These are phyloP conservation scores for Stylophora pistillata DNA, from an alignment of 64 coral and sea anemone genomes.

Conservation along the genomic window DNA sequence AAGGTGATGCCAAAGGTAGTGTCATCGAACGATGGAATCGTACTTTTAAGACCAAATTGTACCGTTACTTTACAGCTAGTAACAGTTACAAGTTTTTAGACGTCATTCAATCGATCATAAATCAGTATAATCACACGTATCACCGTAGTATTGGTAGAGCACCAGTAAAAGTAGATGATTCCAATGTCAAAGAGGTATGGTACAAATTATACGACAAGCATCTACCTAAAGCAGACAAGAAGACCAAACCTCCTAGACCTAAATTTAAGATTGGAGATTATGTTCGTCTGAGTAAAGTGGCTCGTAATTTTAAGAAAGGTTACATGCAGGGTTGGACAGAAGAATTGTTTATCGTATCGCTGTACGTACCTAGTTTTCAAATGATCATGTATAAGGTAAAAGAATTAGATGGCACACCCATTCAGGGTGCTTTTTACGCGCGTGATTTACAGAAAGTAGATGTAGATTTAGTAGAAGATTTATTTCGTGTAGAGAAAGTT, in stretches of 20 bases:
- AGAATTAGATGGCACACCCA: constrained; percentile 35
- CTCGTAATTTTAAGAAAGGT: constrained; percentile 49
- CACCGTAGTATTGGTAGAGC: constrained; percentile 28
- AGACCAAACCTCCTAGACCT: neutral
- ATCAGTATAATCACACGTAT: constrained; percentile 11
- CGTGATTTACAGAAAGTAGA: constrained; percentile 55
- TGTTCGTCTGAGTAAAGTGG: constrained; percentile 47
- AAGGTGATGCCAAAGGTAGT: constrained; percentile 30
- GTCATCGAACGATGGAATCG: constrained; percentile 7
- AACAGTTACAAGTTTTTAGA: constrained; percentile 12
- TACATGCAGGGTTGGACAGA: constrained; percentile 74
- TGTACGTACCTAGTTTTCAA: neutral
- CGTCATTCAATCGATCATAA: neutral
- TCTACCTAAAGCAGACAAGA: neutral
- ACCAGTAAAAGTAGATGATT: neutral
- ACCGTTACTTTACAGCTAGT: constrained; percentile 39
- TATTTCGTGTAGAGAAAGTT: constrained; percentile 53
- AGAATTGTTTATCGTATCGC: constrained; percentile 43
- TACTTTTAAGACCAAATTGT: constrained; percentile 28
- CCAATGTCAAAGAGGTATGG: constrained; percentile 22
- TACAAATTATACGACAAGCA: neutral
- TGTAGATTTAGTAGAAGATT: constrained; percentile 15
- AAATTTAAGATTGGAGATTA: constrained; percentile 42
- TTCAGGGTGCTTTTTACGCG: constrained; percentile 63
- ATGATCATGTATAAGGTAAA: constrained; percentile 19